A percentile compares a stretch with the other conserved stretches of the same genome.
phyloP scores from a whole-genome alignment of 2,113 vertebrate genomes.

The Hippocampus barbouri region DNA sequence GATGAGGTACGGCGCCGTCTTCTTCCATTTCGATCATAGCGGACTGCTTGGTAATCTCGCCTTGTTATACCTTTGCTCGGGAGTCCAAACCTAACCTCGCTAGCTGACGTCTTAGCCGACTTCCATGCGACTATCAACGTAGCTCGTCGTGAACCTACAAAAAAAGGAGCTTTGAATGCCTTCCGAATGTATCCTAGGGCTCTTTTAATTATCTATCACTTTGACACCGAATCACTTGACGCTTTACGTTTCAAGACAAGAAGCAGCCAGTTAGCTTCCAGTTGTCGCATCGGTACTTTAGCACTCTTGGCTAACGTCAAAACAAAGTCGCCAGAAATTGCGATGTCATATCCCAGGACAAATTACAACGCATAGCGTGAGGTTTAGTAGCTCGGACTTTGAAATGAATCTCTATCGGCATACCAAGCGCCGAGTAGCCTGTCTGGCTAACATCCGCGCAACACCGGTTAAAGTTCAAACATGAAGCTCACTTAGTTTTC shows the following conservation, averaged over 20 bases:
- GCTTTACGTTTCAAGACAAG: not conserved
- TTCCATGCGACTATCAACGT: not conserved
- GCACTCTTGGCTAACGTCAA: not conserved
- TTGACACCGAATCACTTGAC: not conserved
- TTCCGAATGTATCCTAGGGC: not conserved
- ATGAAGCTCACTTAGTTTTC: not conserved
- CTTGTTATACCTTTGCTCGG: not conserved
- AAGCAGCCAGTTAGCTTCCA: not conserved
- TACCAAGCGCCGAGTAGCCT: not conserved
- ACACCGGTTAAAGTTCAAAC: constrained; percentile 32
- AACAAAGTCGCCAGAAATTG: not conserved
- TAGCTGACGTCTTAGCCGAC: not conserved
- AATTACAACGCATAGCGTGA: not conserved
- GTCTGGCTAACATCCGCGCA: not conserved
- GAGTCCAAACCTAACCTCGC: not conserved
- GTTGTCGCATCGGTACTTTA: not conserved
- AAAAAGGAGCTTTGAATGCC: not conserved
- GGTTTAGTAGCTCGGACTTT: not conserved
- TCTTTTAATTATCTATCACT: not conserved
- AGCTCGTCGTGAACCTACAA: not conserved
- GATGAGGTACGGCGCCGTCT: constrained; percentile 55
- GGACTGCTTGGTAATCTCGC: not conserved
- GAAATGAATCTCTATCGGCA: not conserved
- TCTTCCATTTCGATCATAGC: not conserved
- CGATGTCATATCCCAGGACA: too few species aligned